Evolutionary conservation across 2,797 vertebrate genomes (phyloP).

Genomic region (Momotus momota): DNA sequence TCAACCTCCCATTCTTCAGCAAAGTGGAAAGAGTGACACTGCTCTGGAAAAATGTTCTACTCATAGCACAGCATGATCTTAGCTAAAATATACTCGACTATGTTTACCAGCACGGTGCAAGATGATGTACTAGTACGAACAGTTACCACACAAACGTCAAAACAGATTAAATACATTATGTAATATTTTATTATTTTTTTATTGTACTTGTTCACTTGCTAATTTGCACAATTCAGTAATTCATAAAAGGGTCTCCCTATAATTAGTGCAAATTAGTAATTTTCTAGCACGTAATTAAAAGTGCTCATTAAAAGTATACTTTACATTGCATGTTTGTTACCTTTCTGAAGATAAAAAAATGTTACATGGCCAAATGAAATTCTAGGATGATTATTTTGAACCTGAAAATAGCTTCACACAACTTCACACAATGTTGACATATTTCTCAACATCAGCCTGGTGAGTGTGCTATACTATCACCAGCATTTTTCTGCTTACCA

Average conservation of each 20-base stretch:
- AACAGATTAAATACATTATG: not conserved
- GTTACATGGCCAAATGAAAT: not conserved
- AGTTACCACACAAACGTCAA: not conserved
- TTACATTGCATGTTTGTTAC: not conserved
- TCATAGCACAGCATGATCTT: not conserved
- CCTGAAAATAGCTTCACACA: not conserved
- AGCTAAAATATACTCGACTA: not conserved
- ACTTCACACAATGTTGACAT: not conserved
- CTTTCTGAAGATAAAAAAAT: not conserved
- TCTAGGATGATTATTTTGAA: not conserved
- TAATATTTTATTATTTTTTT: not conserved
- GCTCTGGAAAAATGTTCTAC: not conserved
- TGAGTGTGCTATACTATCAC: not conserved
- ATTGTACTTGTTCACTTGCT: not conserved
- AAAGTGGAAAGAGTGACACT: not conserved
- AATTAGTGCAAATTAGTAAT: constrained; percentile 9
- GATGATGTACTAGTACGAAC: not conserved
- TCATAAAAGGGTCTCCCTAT: not conserved
- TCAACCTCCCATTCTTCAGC: not conserved
- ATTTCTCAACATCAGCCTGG: not conserved
- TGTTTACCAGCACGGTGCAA: not conserved
- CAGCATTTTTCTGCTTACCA: not conserved
- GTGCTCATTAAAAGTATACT: not conserved
- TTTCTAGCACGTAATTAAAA: constrained; percentile 12
- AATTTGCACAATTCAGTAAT: constrained; percentile 2